A percentile compares a stretch with the other conserved stretches of the same genome.
phyloP scores from a whole-genome alignment of 2,888 invertebrate species.

The Thymelicus sylvestris region DNA sequence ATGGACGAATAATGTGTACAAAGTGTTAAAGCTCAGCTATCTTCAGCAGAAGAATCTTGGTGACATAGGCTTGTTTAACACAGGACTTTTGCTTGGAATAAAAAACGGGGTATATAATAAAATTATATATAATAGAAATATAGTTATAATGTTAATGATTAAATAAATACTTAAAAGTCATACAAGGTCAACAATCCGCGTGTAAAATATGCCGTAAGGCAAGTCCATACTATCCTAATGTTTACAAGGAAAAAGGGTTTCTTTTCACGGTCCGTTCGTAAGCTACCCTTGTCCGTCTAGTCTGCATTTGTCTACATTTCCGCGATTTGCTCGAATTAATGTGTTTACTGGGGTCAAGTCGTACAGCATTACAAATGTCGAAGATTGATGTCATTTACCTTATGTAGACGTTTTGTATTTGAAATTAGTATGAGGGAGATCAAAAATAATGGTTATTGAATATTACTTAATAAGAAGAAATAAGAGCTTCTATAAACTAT shows the following conservation, averaged over 20 bases:
- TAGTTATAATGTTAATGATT: too few relatives aligned
- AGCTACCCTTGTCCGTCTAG: slow-evolving; percentile 49
- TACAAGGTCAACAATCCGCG: too few relatives aligned
- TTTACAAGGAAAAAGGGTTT: slow-evolving; percentile 65
- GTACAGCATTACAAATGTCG: slow-evolving; percentile 43
- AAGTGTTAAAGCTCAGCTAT: too few relatives aligned
- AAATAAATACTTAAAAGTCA: too few relatives aligned
- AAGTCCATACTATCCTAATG: slow-evolving; percentile 50
- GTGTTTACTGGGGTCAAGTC: slow-evolving; percentile 62
- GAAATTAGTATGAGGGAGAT: neutral
- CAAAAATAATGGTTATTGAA: neutral
- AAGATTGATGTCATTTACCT: slow-evolving; percentile 49
- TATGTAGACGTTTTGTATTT: too few relatives aligned
- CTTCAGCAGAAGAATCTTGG: too few relatives aligned
- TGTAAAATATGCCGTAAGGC: slow-evolving; percentile 24
- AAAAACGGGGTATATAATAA: too few relatives aligned
- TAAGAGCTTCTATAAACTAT: too few relatives aligned
- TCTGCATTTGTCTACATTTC: slow-evolving; percentile 59
- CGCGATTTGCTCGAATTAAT: slow-evolving; percentile 68
- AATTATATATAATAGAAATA: neutral
- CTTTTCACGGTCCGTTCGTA: slow-evolving; percentile 66
- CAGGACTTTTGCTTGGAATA: too few relatives aligned
- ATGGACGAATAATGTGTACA: too few relatives aligned
- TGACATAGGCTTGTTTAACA: too few relatives aligned
- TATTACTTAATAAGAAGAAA: too few relatives aligned